Evolutionary conservation across 2,888 invertebrate genomes (phyloP), one percentile per base, ranked within the genome.

Genomic region (Notodonta dromedarius): DNA sequence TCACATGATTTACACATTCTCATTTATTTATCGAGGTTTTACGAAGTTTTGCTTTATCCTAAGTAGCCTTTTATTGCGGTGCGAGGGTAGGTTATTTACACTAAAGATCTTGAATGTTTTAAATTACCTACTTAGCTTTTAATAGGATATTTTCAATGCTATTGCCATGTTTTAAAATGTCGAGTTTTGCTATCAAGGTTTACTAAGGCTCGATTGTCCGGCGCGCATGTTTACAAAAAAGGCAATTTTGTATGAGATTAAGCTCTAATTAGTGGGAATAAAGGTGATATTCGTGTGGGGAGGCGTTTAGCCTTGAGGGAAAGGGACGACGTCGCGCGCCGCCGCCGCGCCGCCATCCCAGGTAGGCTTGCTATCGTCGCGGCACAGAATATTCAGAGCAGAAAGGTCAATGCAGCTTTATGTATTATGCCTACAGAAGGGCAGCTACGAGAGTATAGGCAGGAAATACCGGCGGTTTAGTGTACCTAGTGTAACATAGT

Each of bases 271-370:
- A 2, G 9, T 62, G 62, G 32, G 0, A 2, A 35, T 82, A 84
- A 71, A 82, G 81, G 69, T 73, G 71, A 74, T 66, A 76, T 74
- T 85, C 55, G 82, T 61, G 60, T 82, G 81, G 61, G 67, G 60
- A 60, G 63, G 32, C n/a, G 54, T 12, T 65, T 83, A 87, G 84
- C 90, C 90, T 90, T 91, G 91, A 83, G 87, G 85, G 90, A 90
- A 90, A 89, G 91, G 90, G 88, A 90, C 90, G 88, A 79, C 81
- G 81, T 73, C 69, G 67, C 76, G 77, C 78, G 77, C 73, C 83
- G 81, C 76, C 78, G 75, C 84, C 83, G 74, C 83, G 87, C 83
- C 84, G 81, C 82, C 83, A 81, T 82, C 77, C 82, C 88, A 88
- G 89, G 89, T 88, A 90, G 88, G 79, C 73, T 76, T 78, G 79